Evolutionary conservation across 1,140 invertebrate species (phyloP), one percentile per base, ranked within the genome.

Genomic region (Centruroides sculpturatus): DNA sequence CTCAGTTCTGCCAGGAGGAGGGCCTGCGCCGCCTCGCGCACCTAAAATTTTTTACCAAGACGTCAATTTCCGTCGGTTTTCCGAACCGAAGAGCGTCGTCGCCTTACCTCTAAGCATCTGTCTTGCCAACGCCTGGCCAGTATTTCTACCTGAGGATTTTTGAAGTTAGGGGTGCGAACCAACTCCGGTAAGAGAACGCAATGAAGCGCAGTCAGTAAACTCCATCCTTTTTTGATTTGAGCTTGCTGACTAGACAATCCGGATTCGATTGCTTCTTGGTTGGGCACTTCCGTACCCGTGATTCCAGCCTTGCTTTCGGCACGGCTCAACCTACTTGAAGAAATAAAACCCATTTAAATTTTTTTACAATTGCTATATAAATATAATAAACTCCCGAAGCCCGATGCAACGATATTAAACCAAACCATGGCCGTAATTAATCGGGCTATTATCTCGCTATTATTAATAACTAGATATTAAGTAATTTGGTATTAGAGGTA

Each of bases 81-180:
- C 35, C 50, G 41, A 61, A 63, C 51, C 50, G 9, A 23, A 23
- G 23, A 23, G 23, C 23, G 23, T 23, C 23, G 23, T 23, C 23
- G 47, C 62, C 64, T 62, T 54, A 93, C 91, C 78, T 99, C 95
- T 7, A 98, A 79, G 75, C 95, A 98, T 64, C 95, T 87, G 77
- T 99, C 95, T 74, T 99, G 96, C 96, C 96, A 99, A 53, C 92
- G 79, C 35, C 92, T 82, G 9, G 94, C 95, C 78, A 99, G 82
- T 83, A 97, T 92, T 74, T 99, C 95, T 1, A 99, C 88, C 74
- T 92, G 86, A 0, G 93, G 92, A 34, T 89, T 80, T 71, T 95
- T 92, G 71, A 93, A 98, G 57, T 82, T 81, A 64, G 85, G 84
- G 0, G 83, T 81, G 35, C 89, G 87, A 64, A 79, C 74, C 56